These are phyloP conservation scores for Donacobius atricapilla DNA, from an alignment of 2,113 vertebrate species.

Conservation along the genomic window DNA sequence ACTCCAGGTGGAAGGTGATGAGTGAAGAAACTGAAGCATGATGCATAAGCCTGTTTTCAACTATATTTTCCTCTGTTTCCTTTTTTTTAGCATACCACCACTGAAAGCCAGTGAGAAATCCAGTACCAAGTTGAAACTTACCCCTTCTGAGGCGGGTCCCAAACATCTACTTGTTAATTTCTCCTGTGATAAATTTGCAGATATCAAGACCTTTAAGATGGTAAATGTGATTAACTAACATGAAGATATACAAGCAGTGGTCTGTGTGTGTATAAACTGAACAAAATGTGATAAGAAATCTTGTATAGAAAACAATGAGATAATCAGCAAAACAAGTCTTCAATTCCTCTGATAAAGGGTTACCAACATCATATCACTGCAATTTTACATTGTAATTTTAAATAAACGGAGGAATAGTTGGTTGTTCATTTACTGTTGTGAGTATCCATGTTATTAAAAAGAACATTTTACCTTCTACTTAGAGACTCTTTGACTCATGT, in stretches of 20 bases:
- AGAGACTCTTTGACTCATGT: not conserved
- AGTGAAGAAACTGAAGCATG: not conserved
- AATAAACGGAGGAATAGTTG: not conserved
- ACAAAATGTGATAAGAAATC: not conserved
- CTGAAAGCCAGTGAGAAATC: slow-evolving; percentile 67
- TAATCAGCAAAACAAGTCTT: not conserved
- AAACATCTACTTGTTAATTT: slow-evolving; percentile 74
- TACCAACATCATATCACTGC: not conserved
- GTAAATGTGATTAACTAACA: slow-evolving; percentile 66
- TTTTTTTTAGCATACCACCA: slow-evolving; percentile 50
- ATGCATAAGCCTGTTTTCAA: not conserved
- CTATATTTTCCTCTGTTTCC: not conserved
- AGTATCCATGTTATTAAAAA: not conserved
- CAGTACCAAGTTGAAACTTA: slow-evolving; percentile 59
- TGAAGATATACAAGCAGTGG: not conserved
- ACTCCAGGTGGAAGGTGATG: not conserved
- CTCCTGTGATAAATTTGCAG: slow-evolving; percentile 71
- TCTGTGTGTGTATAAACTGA: not conserved
- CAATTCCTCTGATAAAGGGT: not conserved
- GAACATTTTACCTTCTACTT: not conserved
- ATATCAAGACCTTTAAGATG: slow-evolving; percentile 72
- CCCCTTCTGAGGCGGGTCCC: slow-evolving; percentile 62
- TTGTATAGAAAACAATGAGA: not conserved
- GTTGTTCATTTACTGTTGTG: not conserved
- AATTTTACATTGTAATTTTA: not conserved